Evolutionary conservation across 2,797 vertebrate species (phyloP).

Genomic region (Rhinophrynus dorsalis): DNA sequence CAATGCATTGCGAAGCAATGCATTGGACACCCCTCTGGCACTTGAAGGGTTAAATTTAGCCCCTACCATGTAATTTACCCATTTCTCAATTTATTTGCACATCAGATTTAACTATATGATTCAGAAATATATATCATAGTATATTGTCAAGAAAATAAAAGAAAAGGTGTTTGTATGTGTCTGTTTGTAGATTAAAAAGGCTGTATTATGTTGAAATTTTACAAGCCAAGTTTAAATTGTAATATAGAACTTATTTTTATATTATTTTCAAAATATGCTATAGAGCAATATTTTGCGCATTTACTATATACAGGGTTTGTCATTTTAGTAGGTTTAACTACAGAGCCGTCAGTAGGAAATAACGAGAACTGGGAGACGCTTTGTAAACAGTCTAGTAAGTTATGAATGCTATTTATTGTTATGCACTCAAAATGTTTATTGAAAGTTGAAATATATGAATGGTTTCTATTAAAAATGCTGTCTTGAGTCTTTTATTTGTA

Average conservation of each 20-base stretch:
- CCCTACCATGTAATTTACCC: conserved; percentile 78
- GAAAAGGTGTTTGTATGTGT: conserved; percentile 71
- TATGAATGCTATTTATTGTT: conserved; percentile 58
- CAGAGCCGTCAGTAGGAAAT: conserved; percentile 59
- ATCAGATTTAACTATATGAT: conserved; percentile 79
- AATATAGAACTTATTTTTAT: conserved; percentile 83
- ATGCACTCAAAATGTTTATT: conserved; percentile 54
- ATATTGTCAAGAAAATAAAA: conserved; percentile 77
- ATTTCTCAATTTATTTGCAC: conserved; percentile 84
- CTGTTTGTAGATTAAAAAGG: conserved; percentile 67
- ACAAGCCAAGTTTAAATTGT: conserved; percentile 74
- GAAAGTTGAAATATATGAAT: conserved; percentile 53
- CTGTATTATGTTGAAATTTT: conserved; percentile 69
- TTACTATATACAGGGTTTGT: conserved; percentile 69
- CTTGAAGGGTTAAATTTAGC: no score
- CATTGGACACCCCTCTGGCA: no score
- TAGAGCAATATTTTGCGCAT: conserved; percentile 75
- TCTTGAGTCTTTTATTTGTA: conserved; percentile 23
- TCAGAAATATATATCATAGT: conserved; percentile 71
- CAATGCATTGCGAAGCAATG: no score
- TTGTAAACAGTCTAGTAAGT: conserved; percentile 54
- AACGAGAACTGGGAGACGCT: conserved; percentile 56
- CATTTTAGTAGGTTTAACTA: conserved; percentile 62
- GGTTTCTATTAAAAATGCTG: conserved; percentile 57
- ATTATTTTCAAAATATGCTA: conserved; percentile 74